Percentiles rank a stretch among this genome's conserved stretches.
Evolutionary conservation across 2,888 invertebrate genomes (phyloP).

Genomic region (Tiliacea aurago): DNA sequence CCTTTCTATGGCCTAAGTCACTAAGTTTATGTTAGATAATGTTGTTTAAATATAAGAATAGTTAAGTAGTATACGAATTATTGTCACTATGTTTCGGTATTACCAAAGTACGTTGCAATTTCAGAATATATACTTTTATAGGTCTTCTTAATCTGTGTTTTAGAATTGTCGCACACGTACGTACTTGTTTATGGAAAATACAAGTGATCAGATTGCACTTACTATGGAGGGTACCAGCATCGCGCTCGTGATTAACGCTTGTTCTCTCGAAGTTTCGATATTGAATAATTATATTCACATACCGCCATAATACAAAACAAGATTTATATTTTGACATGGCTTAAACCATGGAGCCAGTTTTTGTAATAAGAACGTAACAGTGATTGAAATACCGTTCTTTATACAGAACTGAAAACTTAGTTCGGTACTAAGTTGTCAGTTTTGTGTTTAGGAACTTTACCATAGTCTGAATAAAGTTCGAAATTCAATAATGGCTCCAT

Average conservation of each 20-base stretch:
- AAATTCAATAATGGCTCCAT: too few relatives aligned
- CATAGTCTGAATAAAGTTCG: too few relatives aligned
- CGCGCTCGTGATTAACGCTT: background rate
- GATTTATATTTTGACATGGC: too few relatives aligned
- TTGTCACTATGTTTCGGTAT: conserved; percentile 54
- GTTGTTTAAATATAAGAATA: conserved; percentile 60
- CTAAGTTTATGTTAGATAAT: conserved; percentile 59
- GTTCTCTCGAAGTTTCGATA: background rate
- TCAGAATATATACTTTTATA: conserved; percentile 5
- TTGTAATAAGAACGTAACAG: too few relatives aligned
- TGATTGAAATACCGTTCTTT: too few relatives aligned
- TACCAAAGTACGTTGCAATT: conserved; percentile 73
- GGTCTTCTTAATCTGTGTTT: conserved; percentile 3
- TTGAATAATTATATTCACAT: background rate
- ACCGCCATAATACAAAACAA: too few relatives aligned
- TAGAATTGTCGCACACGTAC: background rate
- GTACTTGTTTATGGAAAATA: conserved; percentile 15
- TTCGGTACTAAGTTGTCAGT: too few relatives aligned
- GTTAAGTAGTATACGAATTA: conserved; percentile 52
- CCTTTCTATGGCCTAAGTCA: conserved; percentile 72
- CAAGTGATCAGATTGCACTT: background rate
- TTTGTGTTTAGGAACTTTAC: too few relatives aligned
- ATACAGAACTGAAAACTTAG: too few relatives aligned
- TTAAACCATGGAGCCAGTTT: too few relatives aligned
- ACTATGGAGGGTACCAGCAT: background rate